A percentile compares a stretch with the other conserved stretches of the same genome.
Conservation (phyloP, 2,888 invertebrate species). For the Caenorhabditis japonica region DNA sequence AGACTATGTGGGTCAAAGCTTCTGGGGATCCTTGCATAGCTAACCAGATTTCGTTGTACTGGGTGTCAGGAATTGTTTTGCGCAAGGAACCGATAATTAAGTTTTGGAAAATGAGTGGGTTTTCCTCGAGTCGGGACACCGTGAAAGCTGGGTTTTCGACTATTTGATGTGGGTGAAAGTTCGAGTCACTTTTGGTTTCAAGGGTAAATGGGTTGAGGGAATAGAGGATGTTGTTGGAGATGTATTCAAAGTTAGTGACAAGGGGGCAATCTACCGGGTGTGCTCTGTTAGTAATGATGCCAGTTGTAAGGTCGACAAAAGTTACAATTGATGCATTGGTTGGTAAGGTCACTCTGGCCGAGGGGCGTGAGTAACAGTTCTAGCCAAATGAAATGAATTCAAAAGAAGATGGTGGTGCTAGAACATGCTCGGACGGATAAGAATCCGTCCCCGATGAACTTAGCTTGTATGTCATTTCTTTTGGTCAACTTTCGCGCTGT, state of each 20-base stretch:
- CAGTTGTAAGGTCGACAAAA: slow-evolving; percentile 11
- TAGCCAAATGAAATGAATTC: slow-evolving; percentile 1
- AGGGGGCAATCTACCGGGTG: not conserved
- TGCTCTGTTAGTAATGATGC: not conserved
- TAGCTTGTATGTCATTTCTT: slow-evolving; percentile 1
- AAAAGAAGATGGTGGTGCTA: not conserved
- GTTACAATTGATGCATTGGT: not conserved
- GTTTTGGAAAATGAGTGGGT: too few relatives aligned
- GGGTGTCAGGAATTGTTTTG: not conserved
- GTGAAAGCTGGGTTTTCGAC: too few relatives aligned
- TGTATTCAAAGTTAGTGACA: not conserved
- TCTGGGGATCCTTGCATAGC: slow-evolving; percentile 11
- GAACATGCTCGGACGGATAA: not conserved
- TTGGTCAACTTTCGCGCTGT: not conserved
- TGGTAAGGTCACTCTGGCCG: not conserved
- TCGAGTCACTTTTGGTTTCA: not conserved
- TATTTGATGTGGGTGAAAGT: too few relatives aligned
- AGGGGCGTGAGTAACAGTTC: slow-evolving; percentile 14
- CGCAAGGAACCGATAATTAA: slow-evolving; percentile 2
- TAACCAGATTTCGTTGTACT: slow-evolving; percentile 5
- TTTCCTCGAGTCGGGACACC: not conserved
- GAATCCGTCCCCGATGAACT: slow-evolving; percentile 7
- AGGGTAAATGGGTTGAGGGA: slow-evolving; percentile 9
- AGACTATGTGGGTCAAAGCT: not conserved
- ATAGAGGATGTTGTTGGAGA: not conserved